A percentile compares a stretch with the other conserved stretches of the same genome.
These are phyloP conservation scores for Cassiopea andromeda DNA, from an alignment of 30 jellyfish, hydroid and myxozoan species.

Conservation along the genomic window DNA sequence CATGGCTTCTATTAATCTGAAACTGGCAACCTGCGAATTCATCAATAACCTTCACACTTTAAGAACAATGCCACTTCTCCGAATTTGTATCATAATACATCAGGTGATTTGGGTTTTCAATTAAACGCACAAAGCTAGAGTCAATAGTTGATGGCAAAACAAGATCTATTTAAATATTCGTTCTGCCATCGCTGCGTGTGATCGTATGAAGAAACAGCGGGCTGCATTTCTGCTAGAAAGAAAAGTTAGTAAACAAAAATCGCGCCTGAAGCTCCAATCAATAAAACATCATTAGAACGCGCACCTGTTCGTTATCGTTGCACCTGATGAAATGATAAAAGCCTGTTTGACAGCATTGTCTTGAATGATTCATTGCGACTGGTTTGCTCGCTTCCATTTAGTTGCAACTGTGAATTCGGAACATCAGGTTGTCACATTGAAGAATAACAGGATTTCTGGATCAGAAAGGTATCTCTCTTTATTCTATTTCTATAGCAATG, in stretches of 20 bases:
- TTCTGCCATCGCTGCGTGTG: neutral
- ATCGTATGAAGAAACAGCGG: neutral
- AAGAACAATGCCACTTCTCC: neutral
- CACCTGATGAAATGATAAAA: neutral
- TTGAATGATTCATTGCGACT: neutral
- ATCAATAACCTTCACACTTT: neutral
- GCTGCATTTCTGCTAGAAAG: neutral
- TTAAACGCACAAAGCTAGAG: neutral
- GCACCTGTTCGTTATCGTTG: neutral
- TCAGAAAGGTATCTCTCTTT: no score
- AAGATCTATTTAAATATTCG: neutral
- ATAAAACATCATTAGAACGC: neutral
- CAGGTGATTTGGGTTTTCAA: neutral
- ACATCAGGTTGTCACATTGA: no score
- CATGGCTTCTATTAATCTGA: neutral
- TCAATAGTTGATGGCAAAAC: neutral
- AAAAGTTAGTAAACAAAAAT: neutral
- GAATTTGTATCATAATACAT: neutral
- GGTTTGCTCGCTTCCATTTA: neutral
- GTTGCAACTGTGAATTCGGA: no score
- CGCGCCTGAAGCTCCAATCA: neutral
- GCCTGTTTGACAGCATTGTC: neutral
- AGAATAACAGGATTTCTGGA: no score
- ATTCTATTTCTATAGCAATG: no score
- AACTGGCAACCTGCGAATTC: neutral